Evolutionary conservation across 2,797 vertebrate genomes (phyloP).

Genomic region (Cottoperca gobio): DNA sequence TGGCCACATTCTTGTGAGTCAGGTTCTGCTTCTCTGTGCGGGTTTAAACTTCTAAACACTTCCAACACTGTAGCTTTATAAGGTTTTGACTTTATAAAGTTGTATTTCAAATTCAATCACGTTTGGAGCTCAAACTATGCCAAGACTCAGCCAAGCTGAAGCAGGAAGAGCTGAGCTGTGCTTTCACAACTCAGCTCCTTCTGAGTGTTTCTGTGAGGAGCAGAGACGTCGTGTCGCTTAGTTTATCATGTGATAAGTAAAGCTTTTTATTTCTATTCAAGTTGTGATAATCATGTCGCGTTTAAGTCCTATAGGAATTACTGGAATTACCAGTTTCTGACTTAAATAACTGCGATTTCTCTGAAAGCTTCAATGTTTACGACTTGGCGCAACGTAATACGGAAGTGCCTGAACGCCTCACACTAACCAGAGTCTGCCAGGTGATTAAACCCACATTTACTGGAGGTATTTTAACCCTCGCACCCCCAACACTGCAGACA

Average conservation of each 20-base stretch:
- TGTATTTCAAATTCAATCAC: constrained; percentile 25
- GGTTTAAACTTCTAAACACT: too few species aligned
- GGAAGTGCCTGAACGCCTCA: background rate
- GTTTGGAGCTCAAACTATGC: constrained; percentile 63
- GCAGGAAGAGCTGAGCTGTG: constrained; percentile 34
- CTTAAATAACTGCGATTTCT: too few species aligned
- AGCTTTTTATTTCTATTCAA: too few species aligned
- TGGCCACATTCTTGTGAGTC: too few species aligned
- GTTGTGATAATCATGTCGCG: background rate
- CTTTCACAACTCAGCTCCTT: constrained; percentile 37
- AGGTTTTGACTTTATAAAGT: constrained; percentile 19
- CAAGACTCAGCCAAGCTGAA: constrained; percentile 29
- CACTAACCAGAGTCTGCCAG: background rate
- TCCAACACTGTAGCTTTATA: constrained; percentile 44
- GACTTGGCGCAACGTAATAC: background rate
- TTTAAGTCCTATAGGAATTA: background rate
- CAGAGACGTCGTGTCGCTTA: too few species aligned
- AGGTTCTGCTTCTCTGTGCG: too few species aligned
- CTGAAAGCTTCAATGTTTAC: too few species aligned
- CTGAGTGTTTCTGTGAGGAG: background rate
- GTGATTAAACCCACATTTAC: background rate
- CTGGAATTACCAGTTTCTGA: fast-evolving
- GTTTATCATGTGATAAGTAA: too few species aligned
- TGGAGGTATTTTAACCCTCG: background rate
- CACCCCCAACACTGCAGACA: background rate